These are phyloP conservation scores for Nyctibius grandis DNA, from an alignment of 2,797 vertebrate genomes.

Conservation along the genomic window DNA sequence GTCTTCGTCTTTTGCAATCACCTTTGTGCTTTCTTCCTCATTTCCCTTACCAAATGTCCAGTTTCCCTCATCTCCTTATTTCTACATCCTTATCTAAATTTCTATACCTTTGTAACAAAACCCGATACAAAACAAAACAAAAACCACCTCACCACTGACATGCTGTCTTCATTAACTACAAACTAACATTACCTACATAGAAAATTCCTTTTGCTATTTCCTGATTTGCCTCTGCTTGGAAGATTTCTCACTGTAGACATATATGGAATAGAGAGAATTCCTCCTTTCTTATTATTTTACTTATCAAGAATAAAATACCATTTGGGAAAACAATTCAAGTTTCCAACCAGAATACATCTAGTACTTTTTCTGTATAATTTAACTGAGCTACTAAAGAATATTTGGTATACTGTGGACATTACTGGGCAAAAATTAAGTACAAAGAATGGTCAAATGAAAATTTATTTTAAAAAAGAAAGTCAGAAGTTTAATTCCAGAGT, in stretches of 20 bases:
- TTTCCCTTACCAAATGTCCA: not conserved
- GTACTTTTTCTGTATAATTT: not conserved
- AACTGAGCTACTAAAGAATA: not conserved
- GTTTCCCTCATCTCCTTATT: not conserved
- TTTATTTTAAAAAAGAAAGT: accelerated
- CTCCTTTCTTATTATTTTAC: not conserved
- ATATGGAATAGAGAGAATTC: not conserved
- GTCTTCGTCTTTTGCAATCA: not conserved
- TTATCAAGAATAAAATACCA: not conserved
- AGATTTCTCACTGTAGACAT: not conserved
- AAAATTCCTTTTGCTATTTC: not conserved
- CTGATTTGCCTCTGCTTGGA: not conserved
- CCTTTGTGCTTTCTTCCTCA: not conserved
- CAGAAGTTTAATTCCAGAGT: not conserved
- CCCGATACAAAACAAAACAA: not conserved
- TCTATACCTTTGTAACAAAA: not conserved
- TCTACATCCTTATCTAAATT: not conserved
- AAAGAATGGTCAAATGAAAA: not conserved
- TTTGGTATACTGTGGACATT: not conserved
- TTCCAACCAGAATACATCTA: not conserved
- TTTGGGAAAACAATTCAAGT: not conserved
- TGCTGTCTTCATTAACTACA: not conserved
- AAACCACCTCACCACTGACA: not conserved
- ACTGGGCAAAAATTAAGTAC: not conserved
- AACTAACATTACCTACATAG: not conserved